Evolutionary conservation across 2,113 vertebrate genomes (phyloP).

Genomic region (western clawed frog (Xenopus tropicalis)): UCB_Xtro_10.0 CM004443.2:93495001-93495500

Average conservation of each 20-base stretch:
- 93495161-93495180: conserved; percentile 81
- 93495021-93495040: conserved; percentile 75
- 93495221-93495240: conserved; percentile 61
- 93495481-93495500: too few relatives aligned
- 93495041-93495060: conserved; percentile 25
- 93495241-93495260: conserved; percentile 62
- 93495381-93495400: too few relatives aligned
- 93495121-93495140: conserved; percentile 95
- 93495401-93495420: too few relatives aligned
- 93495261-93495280: conserved; percentile 50
- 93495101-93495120: conserved; percentile 86
- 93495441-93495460: too few relatives aligned
- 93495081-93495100: conserved; percentile 56
- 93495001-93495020: conserved; percentile 64
- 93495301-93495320: too few relatives aligned
- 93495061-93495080: conserved; percentile 14
- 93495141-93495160: conserved; percentile 96
- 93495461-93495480: too few relatives aligned
- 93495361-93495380: too few relatives aligned
- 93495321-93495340: too few relatives aligned
- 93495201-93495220: conserved; percentile 63
- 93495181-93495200: conserved; percentile 69
- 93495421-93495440: too few relatives aligned
- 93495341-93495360: too few relatives aligned
- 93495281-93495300: neutral